Base-by-base conservation (phyloP, 2,113 vertebrate genomes). In the Connochaetes taurinus region DNA sequence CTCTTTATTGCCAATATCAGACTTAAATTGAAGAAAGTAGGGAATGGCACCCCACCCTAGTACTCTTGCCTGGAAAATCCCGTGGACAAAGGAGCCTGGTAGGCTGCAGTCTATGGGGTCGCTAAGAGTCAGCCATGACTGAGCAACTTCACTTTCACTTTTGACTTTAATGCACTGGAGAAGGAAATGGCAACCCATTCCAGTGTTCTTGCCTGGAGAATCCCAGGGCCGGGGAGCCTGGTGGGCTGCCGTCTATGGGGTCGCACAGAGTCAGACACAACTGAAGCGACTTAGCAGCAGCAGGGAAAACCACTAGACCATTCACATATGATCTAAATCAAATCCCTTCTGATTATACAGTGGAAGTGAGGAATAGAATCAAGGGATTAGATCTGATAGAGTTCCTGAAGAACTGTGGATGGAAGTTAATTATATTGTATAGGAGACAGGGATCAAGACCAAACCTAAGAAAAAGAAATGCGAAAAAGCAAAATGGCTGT, bases 251-350 rank as follows among this genome's bases (percentile, higher is more conserved):
- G 0, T 29, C 58, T 60, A 29, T 29, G 58, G 27, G 57, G 25
- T 58, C 11, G 0, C 11, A 27, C 4, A 58, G 57, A 58, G 57
- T 58, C 4, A 0, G 25, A 27, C 25, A 58, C 5, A 0, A 58
- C 25, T 58, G 57, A 27, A 58, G 57, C 0, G 10, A 58, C 25
- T 58, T 27, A 58, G 57, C 11, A 58, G 57, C 25, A 58, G 57
- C 25, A 29, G 25, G 27, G 64, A 67, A 21, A 36, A 67, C 33
- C 33, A 36, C 8, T 67, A 36, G 33, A 36, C 17, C 33, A 10
- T 67, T 17, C 64, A 2, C 8, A 8, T 36, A 36, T 67, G 64
- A 10, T 10, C 64, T 67, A 36, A 67, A 36, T 67, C 33, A 21
- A 67, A 67, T 36, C 33, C 64, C 17, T 67, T 36, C n/a, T 67